Percentiles rank a stretch among this genome's conserved stretches.
Evolutionary conservation across 2,888 invertebrate genomes (phyloP).

Genomic region (Lasioglossum marginatum): DNA sequence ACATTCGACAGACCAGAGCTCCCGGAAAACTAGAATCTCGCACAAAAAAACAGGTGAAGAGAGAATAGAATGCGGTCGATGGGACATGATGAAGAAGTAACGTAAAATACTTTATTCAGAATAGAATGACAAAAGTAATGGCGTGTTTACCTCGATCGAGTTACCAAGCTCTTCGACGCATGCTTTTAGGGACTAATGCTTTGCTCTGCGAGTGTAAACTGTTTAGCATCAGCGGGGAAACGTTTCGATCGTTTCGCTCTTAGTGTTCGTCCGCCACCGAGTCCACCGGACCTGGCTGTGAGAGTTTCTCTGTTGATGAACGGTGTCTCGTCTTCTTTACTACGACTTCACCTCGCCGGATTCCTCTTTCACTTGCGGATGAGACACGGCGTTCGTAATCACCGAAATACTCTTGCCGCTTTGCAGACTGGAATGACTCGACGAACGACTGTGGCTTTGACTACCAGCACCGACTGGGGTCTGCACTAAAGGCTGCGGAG

Average conservation of each 20-base stretch:
- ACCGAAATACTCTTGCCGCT: conserved; percentile 79
- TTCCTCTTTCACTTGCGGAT: conserved; percentile 78
- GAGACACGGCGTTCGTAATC: conserved; percentile 68
- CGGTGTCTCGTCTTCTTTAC: conserved; percentile 56
- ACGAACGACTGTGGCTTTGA: conserved; percentile 88
- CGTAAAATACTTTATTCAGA: conserved; percentile 39
- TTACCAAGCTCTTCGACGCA: conserved; percentile 49
- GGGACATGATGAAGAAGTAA: conserved; percentile 3
- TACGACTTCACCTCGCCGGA: conserved; percentile 74
- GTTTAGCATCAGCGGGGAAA: conserved; percentile 37
- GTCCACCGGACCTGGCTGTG: conserved; percentile 22
- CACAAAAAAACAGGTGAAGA: conserved; percentile 11
- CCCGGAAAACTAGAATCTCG: not conserved
- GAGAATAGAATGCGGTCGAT: conserved; percentile 21
- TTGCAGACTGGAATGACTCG: conserved; percentile 86
- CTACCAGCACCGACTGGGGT: conserved; percentile 87
- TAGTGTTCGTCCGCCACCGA: conserved; percentile 44
- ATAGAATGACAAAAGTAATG: conserved; percentile 23
- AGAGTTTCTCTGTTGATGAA: conserved; percentile 34
- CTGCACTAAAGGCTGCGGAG: conserved; percentile 89
- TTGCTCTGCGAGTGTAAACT: conserved; percentile 49
- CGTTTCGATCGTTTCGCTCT: conserved; percentile 40
- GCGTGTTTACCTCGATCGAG: conserved; percentile 34
- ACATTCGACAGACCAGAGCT: conserved; percentile 1
- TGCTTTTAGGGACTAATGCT: conserved; percentile 54